Evolutionary conservation across 2,797 vertebrate genomes (phyloP), one percentile per base, ranked within the genome.

Genomic region (Euthynnus affinis): DNA sequence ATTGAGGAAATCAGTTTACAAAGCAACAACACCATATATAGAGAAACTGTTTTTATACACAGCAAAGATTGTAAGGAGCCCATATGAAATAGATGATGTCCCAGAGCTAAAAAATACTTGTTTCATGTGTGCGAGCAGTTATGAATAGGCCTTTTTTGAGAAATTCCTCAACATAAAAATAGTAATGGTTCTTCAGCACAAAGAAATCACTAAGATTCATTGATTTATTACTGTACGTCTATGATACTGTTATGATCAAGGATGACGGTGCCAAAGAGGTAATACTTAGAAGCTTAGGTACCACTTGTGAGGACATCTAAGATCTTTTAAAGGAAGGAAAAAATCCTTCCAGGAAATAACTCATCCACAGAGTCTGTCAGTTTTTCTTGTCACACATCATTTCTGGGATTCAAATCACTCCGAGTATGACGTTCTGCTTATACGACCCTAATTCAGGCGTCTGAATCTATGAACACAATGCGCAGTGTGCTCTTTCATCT

Each of bases 401-500:
- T 80, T 67, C 60, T 27, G 6, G 61, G 64, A 71, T 88, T 80
- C 1, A 57, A 62, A 76, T 74, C 53, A 32, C 34, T 56, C 25
- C 0, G 2, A 62, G 81, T 67, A 67, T 88, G 44, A 46, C 18
- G 55, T 85, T 75, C 22, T 75, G 60, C 71, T 82, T 53, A 48
- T 6, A 73, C 25, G 74, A 64, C 42, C 61, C 52, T 76, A 40
- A 75, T 72, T 76, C 65, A 81, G 80, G 66, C 18, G 52, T 78
- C 65, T 53, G 60, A 53, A 70, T 76, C 48, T 34, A 69, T 81
- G 71, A 80, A 88, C 73, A 83, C 73, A 84, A 79, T 61, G 66
- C 44, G 27, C 78, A 44, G 67, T 46, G 71, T 44, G 44, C 57
- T 70, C 71, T 82, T 87, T 91, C 70, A 79, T 89, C 79, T 75